Conservation (phyloP, 2,113 vertebrate genomes). For the Vanacampus margaritifer region DNA sequence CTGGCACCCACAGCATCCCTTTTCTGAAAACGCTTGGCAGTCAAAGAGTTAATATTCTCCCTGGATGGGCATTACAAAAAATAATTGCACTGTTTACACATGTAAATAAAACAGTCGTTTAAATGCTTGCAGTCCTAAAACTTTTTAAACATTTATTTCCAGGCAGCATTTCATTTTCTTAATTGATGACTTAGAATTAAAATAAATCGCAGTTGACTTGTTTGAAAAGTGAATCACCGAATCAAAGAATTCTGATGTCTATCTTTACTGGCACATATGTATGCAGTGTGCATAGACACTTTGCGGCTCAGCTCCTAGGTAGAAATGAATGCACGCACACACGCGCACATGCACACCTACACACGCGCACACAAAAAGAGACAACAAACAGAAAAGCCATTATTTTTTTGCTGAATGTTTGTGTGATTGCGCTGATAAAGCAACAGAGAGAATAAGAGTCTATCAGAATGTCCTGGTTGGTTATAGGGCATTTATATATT, state of each 20-base stretch:
- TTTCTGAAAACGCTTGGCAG: too few relatives aligned
- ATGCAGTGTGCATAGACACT: slow-evolving; percentile 49
- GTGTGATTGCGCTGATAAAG: slow-evolving; percentile 69
- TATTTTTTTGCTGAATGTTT: slow-evolving; percentile 67
- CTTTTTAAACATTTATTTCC: background rate
- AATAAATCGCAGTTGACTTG: slow-evolving; percentile 9
- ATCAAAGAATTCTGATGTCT: slow-evolving; percentile 28
- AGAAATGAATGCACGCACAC: slow-evolving; percentile 18
- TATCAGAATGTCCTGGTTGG: slow-evolving; percentile 66
- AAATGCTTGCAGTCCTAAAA: background rate
- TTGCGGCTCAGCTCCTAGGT: slow-evolving; percentile 44
- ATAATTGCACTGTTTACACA: too few relatives aligned
- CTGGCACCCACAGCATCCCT: too few relatives aligned
- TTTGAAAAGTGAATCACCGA: slow-evolving; percentile 16
- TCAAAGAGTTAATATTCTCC: too few relatives aligned
- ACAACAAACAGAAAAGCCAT: slow-evolving; percentile 66
- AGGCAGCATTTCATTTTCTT: background rate
- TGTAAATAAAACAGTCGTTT: background rate
- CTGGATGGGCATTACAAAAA: too few relatives aligned
- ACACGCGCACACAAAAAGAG: slow-evolving; percentile 19
- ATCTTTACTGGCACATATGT: slow-evolving; percentile 48
- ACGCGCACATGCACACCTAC: slow-evolving; percentile 14
- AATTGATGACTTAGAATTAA: slow-evolving; percentile 21
- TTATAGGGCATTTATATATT: slow-evolving; percentile 59
- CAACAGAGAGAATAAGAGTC: slow-evolving; percentile 62